These are phyloP conservation scores for Corbicula japonica DNA, from an alignment of 2,888 invertebrate genomes.

Conservation along the genomic window DNA sequence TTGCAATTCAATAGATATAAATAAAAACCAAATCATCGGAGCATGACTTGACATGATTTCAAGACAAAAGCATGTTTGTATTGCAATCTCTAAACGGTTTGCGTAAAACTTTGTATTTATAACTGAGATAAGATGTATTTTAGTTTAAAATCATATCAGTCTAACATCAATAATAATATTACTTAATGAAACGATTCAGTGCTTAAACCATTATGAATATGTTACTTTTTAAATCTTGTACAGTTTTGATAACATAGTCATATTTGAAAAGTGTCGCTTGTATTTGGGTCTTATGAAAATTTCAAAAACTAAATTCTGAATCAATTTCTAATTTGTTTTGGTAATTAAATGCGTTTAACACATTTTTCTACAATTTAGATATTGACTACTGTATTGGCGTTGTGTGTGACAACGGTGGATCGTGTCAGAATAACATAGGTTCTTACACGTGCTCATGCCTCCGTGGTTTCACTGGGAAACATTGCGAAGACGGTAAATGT, in stretches of 20 bases:
- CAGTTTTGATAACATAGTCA: background rate
- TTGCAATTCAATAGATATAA: background rate
- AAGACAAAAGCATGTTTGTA: background rate
- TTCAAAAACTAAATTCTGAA: background rate
- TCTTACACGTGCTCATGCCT: constrained; percentile 42
- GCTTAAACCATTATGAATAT: background rate
- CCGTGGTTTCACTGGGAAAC: constrained; percentile 26
- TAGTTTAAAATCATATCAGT: no score
- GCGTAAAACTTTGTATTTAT: background rate
- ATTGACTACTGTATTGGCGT: constrained; percentile 47
- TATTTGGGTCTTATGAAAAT: no score
- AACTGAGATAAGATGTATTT: background rate
- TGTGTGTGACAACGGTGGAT: constrained; percentile 42
- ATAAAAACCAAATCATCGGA: background rate
- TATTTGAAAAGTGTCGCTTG: no score
- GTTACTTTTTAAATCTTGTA: background rate
- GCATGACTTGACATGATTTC: background rate
- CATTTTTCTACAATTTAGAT: constrained; percentile 25
- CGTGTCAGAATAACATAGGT: constrained; percentile 35
- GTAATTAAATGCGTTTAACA: background rate
- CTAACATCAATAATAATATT: no score
- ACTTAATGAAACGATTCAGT: background rate
- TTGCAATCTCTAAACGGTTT: background rate
- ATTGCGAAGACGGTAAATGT: constrained; percentile 44
- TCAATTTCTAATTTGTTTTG: background rate